Evolutionary conservation across 1,140 invertebrate genomes (phyloP).

Genomic region (Pygmarrhopalites habei): DNA sequence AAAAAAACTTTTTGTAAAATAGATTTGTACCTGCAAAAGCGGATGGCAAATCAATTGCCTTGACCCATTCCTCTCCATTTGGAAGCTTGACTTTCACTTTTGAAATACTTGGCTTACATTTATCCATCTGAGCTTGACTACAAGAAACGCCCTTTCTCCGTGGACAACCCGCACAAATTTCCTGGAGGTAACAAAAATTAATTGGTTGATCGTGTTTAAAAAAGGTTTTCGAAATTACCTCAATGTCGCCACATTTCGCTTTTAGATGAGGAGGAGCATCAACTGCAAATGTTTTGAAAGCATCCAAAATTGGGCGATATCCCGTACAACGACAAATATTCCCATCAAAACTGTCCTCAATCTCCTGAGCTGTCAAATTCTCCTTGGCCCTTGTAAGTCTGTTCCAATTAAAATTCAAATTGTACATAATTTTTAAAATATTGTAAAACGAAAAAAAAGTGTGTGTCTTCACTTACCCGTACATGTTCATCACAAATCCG

Average conservation of each 20-base stretch:
- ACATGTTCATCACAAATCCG: slow-evolving; percentile 49
- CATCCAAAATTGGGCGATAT: slow-evolving; percentile 49
- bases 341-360: slow-evolving; percentile 44
- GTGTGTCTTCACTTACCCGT: slow-evolving; percentile 41
- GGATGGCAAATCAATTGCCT: background rate
- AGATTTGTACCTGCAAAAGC: background rate
- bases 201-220: too few relatives aligned
- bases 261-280: slow-evolving; percentile 51
- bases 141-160: background rate
- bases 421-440: background rate
- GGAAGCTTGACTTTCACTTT: background rate
- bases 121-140: too few relatives aligned
- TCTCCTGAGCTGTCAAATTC: slow-evolving; percentile 43
- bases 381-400: slow-evolving; percentile 42
- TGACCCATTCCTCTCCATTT: slow-evolving; percentile 12
- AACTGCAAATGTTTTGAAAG: slow-evolving; percentile 65
- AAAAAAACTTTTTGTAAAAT: too few relatives aligned
- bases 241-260: slow-evolving; percentile 21
- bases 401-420: background rate
- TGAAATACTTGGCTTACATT: background rate
- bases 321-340: slow-evolving; percentile 52
- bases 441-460: background rate
- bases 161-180: slow-evolving; percentile 2
- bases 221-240: too few relatives aligned
- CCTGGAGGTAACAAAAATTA: background rate